Conservation (phyloP, 2,888 invertebrate species). For the Hypomecis atomaria region DNA sequence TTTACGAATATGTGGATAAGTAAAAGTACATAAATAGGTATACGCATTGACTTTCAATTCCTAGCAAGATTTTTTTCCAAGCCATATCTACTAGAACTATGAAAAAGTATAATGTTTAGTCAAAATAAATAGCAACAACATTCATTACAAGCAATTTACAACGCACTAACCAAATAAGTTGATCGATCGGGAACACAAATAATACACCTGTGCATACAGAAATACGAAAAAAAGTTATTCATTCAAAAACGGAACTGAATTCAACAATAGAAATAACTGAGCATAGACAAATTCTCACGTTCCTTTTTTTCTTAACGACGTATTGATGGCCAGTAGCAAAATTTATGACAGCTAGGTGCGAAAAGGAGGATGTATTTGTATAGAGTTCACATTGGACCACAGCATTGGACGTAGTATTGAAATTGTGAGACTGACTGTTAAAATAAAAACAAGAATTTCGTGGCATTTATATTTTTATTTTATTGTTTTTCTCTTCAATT, state of each 20-base stretch:
- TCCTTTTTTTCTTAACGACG: slow-evolving; percentile 50
- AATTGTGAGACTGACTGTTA: no score
- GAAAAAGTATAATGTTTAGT: slow-evolving; percentile 9
- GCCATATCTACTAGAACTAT: no score
- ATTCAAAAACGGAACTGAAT: slow-evolving; percentile 72
- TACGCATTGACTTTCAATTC: not conserved
- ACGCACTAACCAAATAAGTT: slow-evolving; percentile 44
- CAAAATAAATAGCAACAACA: slow-evolving; percentile 29
- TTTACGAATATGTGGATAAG: no score
- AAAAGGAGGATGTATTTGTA: slow-evolving; percentile 46
- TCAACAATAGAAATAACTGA: slow-evolving; percentile 60
- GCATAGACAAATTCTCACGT: slow-evolving; percentile 75
- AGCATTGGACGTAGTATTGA: no score
- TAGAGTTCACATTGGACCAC: not conserved
- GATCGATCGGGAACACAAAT: slow-evolving; percentile 45
- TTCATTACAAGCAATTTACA: slow-evolving; percentile 31
- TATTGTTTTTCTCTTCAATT: no score
- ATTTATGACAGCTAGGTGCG: slow-evolving; percentile 63
- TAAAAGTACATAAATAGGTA: no score
- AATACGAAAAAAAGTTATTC: slow-evolving; percentile 59
- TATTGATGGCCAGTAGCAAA: slow-evolving; percentile 64
- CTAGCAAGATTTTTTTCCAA: not conserved
- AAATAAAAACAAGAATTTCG: no score
- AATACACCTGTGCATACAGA: slow-evolving; percentile 78
- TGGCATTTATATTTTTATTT: no score